Percentiles rank a stretch among this genome's conserved stretches.
These are phyloP conservation scores for Lepilemur septentrionalis DNA, from an alignment of 2,797 vertebrate species.

Conservation along the genomic window DNA sequence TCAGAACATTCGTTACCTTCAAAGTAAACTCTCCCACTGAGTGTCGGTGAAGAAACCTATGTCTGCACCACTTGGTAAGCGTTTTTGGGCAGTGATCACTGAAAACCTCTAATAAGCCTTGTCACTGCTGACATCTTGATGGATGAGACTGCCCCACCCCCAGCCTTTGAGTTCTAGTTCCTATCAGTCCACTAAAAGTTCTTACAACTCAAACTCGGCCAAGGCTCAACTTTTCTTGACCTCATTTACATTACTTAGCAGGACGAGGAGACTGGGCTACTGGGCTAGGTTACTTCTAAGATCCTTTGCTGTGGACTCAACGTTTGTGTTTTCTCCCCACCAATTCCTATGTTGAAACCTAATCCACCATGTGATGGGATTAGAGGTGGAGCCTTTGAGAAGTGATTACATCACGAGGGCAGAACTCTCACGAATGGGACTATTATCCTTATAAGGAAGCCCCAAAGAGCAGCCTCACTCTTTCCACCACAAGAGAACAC, in stretches of 20 bases:
- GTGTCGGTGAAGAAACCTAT: background rate
- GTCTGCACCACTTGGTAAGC: too few species aligned
- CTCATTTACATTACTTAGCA: background rate
- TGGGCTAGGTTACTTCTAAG: background rate
- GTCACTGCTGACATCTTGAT: accelerated
- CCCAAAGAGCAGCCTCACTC: background rate
- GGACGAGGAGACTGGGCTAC: background rate
- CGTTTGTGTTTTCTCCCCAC: background rate
- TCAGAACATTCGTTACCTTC: background rate
- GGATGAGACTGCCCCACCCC: background rate
- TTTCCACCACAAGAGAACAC: background rate
- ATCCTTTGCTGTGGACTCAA: background rate
- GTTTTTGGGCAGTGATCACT: background rate
- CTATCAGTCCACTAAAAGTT: background rate
- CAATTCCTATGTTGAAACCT: background rate
- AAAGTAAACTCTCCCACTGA: background rate
- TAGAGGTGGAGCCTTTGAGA: too few species aligned
- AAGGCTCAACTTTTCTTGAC: background rate
- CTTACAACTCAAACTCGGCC: background rate
- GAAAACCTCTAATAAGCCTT: background rate
- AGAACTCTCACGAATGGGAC: background rate
- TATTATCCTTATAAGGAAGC: background rate
- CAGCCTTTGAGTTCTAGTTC: background rate
- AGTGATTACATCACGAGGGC: background rate
- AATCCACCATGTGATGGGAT: background rate